Conservation (phyloP, 2,797 vertebrate species). For the Phoxinus dragarum region DNA sequence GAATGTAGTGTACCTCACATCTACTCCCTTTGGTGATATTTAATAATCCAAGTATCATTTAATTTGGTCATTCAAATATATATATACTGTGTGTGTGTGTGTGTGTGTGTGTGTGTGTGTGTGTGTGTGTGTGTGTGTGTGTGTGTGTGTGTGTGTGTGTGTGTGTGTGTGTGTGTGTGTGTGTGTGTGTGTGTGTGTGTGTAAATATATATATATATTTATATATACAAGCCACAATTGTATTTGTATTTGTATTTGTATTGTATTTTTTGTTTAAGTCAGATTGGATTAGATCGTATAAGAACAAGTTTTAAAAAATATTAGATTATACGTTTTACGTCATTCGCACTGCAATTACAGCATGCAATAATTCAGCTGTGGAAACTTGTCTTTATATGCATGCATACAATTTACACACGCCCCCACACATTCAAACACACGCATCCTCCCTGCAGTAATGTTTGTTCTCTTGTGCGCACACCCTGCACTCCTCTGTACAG, state of each 20-base stretch:
- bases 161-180: no score
- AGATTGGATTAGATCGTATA: not conserved
- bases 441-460: not conserved
- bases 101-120: no score
- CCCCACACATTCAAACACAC: not conserved
- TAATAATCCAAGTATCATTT: no score
- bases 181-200: no score
- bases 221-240: not conserved
- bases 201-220: no score
- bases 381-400: conserved; percentile 1
- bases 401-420: conserved; percentile 5
- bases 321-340: not conserved
- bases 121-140: no score
- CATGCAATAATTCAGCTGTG: not conserved
- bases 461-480: not conserved
- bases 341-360: not conserved
- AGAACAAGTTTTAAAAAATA: not conserved
- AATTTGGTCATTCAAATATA: no score
- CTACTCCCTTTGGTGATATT: no score
- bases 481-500: not conserved
- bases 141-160: no score
- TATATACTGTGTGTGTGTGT: no score
- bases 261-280: not conserved
- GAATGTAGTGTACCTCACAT: no score
- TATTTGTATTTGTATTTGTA: not conserved